These are phyloP conservation scores for Heliocidaris tuberculata DNA, from an alignment of 35 echinoderm and acorn worm genomes.

Conservation along the genomic window DNA sequence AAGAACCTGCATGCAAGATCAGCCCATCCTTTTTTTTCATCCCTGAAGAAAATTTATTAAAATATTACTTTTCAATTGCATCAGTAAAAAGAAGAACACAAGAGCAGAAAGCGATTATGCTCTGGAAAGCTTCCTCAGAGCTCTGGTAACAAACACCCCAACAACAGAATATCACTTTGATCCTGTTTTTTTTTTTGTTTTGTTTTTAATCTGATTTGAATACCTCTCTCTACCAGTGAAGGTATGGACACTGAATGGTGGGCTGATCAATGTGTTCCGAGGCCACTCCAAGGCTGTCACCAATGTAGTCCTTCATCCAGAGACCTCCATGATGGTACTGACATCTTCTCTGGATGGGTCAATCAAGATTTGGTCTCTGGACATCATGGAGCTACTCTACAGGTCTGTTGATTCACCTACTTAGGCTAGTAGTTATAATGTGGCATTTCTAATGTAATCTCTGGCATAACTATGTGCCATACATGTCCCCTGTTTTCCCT, in stretches of 20 bases:
- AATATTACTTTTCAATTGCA: too few species aligned
- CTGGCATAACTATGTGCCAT: too few species aligned
- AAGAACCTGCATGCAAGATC: too few species aligned
- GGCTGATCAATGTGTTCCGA: constrained; percentile 80
- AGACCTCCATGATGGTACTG: constrained; percentile 75
- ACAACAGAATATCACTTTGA: not conserved
- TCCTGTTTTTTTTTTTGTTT: not conserved
- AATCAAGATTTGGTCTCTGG: constrained; percentile 93
- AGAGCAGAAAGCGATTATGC: too few species aligned
- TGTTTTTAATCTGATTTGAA: not conserved
- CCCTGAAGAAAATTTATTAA: too few species aligned
- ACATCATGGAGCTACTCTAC: constrained; percentile 96
- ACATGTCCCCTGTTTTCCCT: not conserved
- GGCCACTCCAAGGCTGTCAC: constrained; percentile 84
- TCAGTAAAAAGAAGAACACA: too few species aligned
- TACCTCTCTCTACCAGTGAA: constrained; percentile 66
- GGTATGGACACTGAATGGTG: constrained; percentile 98
- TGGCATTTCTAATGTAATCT: too few species aligned
- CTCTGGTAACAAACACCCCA: too few species aligned
- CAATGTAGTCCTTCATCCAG: constrained; percentile 81
- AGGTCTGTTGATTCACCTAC: constrained; percentile 60
- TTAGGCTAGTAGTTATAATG: too few species aligned
- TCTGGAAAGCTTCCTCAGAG: too few species aligned
- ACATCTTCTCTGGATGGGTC: constrained; percentile 84
- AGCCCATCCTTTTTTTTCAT: too few species aligned